phyloP scores from a whole-genome alignment of 1,140 invertebrate species.

The Campoletis sonorensis region DNA sequence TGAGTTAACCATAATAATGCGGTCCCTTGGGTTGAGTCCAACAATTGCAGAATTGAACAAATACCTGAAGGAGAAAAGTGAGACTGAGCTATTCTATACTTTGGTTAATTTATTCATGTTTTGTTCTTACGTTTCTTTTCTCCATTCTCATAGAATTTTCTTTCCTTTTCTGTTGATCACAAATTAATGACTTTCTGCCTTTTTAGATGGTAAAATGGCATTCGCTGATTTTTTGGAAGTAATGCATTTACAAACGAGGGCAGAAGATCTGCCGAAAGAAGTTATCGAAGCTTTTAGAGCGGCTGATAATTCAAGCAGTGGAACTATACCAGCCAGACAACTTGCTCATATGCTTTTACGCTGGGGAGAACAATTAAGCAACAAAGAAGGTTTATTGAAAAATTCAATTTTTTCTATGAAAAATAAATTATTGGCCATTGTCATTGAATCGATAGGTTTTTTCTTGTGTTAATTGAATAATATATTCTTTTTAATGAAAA shows the following conservation, averaged over 20 bases:
- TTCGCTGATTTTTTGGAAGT: constrained; percentile 97
- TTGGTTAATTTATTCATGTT: constrained; percentile 1
- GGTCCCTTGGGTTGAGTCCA: constrained; percentile 94
- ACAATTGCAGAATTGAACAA: constrained; percentile 92
- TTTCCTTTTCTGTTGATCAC: neutral
- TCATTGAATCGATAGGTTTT: constrained; percentile 14
- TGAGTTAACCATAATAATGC: constrained; percentile 95
- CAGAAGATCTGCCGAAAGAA: constrained; percentile 93
- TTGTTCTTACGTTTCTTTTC: no score
- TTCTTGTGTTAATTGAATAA: constrained; percentile 26
- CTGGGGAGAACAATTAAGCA: constrained; percentile 93
- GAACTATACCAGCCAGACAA: constrained; percentile 88
- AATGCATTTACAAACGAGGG: constrained; percentile 92
- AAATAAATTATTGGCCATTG: no score
- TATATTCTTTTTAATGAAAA: constrained; percentile 19
- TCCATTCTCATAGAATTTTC: no score
- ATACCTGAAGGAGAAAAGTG: constrained; percentile 90
- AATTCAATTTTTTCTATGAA: constrained; percentile 30
- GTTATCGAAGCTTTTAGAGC: constrained; percentile 92
- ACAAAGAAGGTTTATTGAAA: constrained; percentile 85
- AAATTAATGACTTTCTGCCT: neutral
- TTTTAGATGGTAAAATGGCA: constrained; percentile 90
- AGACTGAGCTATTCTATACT: neutral
- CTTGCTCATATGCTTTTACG: constrained; percentile 91
- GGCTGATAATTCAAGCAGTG: constrained; percentile 85